phyloP scores from a whole-genome alignment of 92 coral and sea anemone species.

The Heliopora coerulea region DNA sequence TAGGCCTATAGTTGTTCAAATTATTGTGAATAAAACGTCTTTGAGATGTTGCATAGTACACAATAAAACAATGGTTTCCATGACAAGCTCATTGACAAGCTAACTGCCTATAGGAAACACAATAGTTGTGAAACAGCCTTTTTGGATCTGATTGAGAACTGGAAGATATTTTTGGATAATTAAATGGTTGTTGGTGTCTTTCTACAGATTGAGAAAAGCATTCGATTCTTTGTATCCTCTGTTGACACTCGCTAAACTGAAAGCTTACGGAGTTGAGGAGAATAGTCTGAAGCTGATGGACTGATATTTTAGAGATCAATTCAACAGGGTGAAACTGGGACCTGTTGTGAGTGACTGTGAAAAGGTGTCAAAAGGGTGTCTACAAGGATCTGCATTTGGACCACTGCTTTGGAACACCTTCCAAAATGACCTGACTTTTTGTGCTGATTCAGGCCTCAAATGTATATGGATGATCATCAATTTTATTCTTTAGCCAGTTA shows the following conservation, averaged over 20 bases:
- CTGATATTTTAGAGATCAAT: constrained; percentile 21
- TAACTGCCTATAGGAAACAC: constrained; percentile 37
- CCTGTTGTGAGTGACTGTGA: constrained; percentile 36
- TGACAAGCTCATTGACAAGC: constrained; percentile 15
- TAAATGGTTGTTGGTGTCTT: constrained; percentile 5
- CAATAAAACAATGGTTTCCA: constrained; percentile 20
- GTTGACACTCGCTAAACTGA: constrained; percentile 22
- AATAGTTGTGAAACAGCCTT: constrained; percentile 33
- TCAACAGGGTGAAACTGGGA: constrained; percentile 34
- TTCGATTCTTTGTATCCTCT: constrained; percentile 19
- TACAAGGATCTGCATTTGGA: constrained; percentile 39
- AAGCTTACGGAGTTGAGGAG: constrained; percentile 23
- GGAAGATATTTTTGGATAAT: constrained; percentile 34
- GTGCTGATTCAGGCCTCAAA: constrained; percentile 7
- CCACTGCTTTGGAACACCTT: constrained; percentile 36
- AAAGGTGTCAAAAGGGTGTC: constrained; percentile 27
- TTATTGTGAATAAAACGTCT: constrained; percentile 18
- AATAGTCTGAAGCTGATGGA: constrained; percentile 16
- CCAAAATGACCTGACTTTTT: constrained; percentile 26
- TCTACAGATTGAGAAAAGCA: constrained; percentile 21
- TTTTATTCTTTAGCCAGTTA: no score
- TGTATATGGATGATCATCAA: constrained; percentile 49
- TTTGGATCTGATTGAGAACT: constrained; percentile 19
- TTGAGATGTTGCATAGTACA: constrained; percentile 24
- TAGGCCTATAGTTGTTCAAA: constrained; percentile 21